A percentile compares a stretch with the other conserved stretches of the same genome.
phyloP scores from a whole-genome alignment of 2,113 vertebrate species.

The Rattus rattus region DNA sequence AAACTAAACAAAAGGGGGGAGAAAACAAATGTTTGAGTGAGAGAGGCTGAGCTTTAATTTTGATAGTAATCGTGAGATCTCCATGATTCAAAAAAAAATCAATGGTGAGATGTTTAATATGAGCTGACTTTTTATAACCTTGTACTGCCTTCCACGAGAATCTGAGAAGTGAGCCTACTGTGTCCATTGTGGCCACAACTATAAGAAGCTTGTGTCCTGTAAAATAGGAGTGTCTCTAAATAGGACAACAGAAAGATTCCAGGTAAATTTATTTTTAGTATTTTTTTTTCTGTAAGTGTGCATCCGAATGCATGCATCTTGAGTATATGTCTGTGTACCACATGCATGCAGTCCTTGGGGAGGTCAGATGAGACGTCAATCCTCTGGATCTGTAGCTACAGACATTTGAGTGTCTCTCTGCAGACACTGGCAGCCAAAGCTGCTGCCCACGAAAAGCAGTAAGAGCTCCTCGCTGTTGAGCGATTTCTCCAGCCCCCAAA shows the following conservation, averaged over 20 bases:
- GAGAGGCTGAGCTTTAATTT: conserved; percentile 48
- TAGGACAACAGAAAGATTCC: conserved; percentile 22
- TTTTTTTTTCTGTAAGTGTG: background rate
- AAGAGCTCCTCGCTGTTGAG: background rate
- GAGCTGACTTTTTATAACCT: conserved; percentile 45
- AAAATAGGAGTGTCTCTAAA: conserved; percentile 43
- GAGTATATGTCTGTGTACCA: background rate
- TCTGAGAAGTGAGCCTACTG: conserved; percentile 23
- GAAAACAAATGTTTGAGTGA: conserved; percentile 39
- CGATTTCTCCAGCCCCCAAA: background rate
- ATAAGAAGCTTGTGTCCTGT: background rate
- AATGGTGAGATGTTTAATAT: conserved; percentile 39
- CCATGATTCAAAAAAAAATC: background rate
- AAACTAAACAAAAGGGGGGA: background rate
- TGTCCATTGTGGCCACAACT: conserved; percentile 40
- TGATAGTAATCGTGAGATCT: conserved; percentile 47
- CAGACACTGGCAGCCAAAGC: background rate
- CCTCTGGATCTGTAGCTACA: background rate
- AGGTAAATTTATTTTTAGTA: background rate
- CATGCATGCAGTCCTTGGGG: background rate
- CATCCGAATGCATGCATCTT: background rate
- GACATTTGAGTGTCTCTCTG: background rate
- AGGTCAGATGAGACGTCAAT: background rate
- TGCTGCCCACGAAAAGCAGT: background rate
- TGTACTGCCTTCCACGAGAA: conserved; percentile 42